Percentiles rank a stretch among this genome's conserved stretches.
These are phyloP conservation scores for Hyposoter didymator DNA, from an alignment of 2,888 invertebrate species.

Conservation along the genomic window DNA sequence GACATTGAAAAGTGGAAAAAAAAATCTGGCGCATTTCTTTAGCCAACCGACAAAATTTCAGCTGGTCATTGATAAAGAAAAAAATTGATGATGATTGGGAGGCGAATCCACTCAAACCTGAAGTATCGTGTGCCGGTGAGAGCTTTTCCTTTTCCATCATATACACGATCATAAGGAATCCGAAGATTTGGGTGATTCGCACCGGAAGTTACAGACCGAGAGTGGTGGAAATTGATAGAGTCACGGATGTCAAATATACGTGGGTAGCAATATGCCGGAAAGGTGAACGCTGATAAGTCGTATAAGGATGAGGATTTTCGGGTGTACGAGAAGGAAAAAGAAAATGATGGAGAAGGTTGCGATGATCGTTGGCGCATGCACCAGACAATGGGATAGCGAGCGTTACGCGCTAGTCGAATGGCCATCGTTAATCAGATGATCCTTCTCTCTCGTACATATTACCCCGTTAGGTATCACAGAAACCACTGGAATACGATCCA, in stretches of 20 bases:
- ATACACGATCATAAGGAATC: not conserved
- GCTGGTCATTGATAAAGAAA: too few relatives aligned
- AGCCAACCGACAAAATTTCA: too few relatives aligned
- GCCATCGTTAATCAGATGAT: constrained; percentile 76
- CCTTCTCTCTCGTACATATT: constrained; percentile 58
- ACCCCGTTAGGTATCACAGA: constrained; percentile 58
- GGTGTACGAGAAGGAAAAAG: constrained; percentile 63
- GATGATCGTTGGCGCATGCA: constrained; percentile 64
- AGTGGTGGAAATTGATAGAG: constrained; percentile 16
- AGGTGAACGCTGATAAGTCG: constrained; percentile 72
- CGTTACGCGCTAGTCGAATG: constrained; percentile 71
- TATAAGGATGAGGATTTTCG: constrained; percentile 66
- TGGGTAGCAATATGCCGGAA: constrained; percentile 18
- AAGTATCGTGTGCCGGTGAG: not conserved
- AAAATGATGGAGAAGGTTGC: constrained; percentile 71
- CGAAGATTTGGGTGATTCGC: constrained; percentile 1
- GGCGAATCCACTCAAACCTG: not conserved
- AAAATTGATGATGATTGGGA: not conserved
- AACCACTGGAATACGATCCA: constrained; percentile 24
- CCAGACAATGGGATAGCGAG: constrained; percentile 69
- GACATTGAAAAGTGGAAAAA: too few relatives aligned
- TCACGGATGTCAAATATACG: constrained; percentile 50
- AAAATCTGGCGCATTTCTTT: too few relatives aligned
- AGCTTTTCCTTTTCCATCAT: not conserved
- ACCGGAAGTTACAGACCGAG: not conserved